Percentiles rank a stretch among this genome's conserved stretches.
phyloP scores from a whole-genome alignment of 2,797 vertebrate species.

The Sebastes jordani region DNA sequence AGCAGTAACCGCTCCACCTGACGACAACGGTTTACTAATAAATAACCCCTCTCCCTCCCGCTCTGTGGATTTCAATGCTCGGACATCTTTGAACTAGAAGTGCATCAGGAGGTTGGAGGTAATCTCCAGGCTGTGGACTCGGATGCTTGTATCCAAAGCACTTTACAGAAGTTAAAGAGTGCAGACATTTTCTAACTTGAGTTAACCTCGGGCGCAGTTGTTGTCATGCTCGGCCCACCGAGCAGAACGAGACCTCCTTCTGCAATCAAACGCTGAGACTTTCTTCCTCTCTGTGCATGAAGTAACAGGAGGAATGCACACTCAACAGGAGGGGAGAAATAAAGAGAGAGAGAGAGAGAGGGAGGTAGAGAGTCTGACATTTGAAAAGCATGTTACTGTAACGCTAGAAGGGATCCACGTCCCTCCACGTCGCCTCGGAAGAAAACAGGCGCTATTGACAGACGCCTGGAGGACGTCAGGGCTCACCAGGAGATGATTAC shows the following conservation, averaged over 20 bases:
- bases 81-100: conserved; percentile 5
- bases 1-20: conserved; percentile 63
- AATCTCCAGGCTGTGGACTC: not conserved
- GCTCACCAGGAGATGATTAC: conserved; percentile 1
- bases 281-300: conserved; percentile 45
- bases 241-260: not conserved
- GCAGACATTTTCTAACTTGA: conserved; percentile 10
- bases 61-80: not conserved
- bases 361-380: conserved; percentile 24
- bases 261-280: conserved; percentile 4
- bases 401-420: conserved; percentile 22
- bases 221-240: not conserved
- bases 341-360: not conserved
- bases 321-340: not conserved
- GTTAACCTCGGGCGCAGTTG: not conserved
- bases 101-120: not conserved
- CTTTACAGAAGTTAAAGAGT: not conserved
- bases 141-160: not conserved
- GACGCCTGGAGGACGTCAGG: not conserved
- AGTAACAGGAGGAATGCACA: conserved; percentile 40
- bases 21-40: not conserved
- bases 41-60: not conserved
- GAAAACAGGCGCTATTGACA: not conserved
- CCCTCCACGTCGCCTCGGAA: not conserved
- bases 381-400: conserved; percentile 51